A percentile compares a stretch with the other conserved stretches of the same genome.
Conservation (phyloP, 2,113 vertebrate genomes). For the Laticauda colubrina region DNA sequence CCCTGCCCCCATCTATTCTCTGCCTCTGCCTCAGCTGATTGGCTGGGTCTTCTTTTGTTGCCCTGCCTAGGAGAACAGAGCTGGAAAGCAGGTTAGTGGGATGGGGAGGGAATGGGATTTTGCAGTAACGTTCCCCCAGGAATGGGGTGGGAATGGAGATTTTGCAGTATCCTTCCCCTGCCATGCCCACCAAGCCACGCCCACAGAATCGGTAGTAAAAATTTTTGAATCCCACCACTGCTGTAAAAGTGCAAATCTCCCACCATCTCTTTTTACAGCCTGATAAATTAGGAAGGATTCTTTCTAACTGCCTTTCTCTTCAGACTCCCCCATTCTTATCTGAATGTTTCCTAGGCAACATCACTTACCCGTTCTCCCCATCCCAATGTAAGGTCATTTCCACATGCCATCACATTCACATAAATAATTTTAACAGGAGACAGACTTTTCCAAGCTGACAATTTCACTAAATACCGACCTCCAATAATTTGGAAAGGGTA, state of each 20-base stretch:
- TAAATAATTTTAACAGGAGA: neutral
- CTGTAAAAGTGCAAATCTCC: neutral
- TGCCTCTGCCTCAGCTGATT: no score
- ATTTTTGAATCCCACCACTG: no score
- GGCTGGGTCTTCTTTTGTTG: no score
- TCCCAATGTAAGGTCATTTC: neutral
- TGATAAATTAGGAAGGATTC: neutral
- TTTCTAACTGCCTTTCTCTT: neutral
- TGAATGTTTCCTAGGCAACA: neutral
- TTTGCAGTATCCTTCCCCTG: no score
- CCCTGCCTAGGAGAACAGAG: no score
- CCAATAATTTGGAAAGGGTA: neutral
- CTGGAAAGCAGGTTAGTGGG: no score
- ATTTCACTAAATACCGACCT: neutral
- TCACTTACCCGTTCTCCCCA: neutral
- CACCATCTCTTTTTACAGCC: neutral
- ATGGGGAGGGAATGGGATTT: no score
- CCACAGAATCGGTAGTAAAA: no score
- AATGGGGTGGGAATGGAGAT: no score
- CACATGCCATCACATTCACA: neutral
- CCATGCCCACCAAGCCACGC: no score
- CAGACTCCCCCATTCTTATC: neutral
- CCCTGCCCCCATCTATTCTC: no score
- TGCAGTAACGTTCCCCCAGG: no score
- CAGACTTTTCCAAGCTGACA: neutral